These are phyloP conservation scores for Hipparchia sbordonii DNA, from an alignment of 2,888 invertebrate species.

Conservation along the genomic window DNA sequence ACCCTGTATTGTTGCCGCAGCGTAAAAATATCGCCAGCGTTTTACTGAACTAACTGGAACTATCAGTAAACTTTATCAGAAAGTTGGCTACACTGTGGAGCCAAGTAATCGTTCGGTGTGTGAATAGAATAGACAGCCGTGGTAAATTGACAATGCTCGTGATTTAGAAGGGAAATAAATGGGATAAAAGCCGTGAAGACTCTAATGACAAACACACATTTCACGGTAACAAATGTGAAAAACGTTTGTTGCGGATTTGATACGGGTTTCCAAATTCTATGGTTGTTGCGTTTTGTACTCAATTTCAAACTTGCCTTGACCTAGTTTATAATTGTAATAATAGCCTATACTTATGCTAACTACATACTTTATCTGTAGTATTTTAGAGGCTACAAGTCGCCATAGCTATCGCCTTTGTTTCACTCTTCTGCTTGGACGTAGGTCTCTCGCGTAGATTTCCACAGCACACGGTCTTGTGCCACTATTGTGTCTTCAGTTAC, in stretches of 20 bases:
- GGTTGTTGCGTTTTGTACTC: slow-evolving; percentile 39
- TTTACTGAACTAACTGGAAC: slow-evolving; percentile 44
- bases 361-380: too few relatives aligned
- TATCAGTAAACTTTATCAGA: slow-evolving; percentile 23
- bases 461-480: too few relatives aligned
- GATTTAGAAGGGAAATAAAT: slow-evolving; percentile 78
- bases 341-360: not conserved
- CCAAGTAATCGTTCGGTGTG: slow-evolving; percentile 53
- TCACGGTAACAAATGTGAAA: slow-evolving; percentile 65
- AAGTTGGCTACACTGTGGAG: slow-evolving; percentile 48
- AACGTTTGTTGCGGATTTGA: slow-evolving; percentile 66
- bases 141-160: slow-evolving; percentile 72
- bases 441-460: too few relatives aligned
- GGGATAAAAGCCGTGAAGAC: slow-evolving; percentile 74
- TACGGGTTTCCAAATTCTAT: slow-evolving; percentile 55
- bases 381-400: too few relatives aligned
- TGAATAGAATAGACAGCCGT: slow-evolving; percentile 69
- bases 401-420: too few relatives aligned
- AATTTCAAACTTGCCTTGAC: slow-evolving; percentile 10
- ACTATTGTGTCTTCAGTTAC: too few relatives aligned
- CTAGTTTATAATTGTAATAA: not conserved
- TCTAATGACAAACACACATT: slow-evolving; percentile 78
- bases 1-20: slow-evolving; percentile 60
- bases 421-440: too few relatives aligned
- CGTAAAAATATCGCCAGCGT: slow-evolving; percentile 41